A percentile compares a stretch with the other conserved stretches of the same genome.
phyloP scores from a whole-genome alignment of 1,140 invertebrate species.

The Drosophila seguyi region DNA sequence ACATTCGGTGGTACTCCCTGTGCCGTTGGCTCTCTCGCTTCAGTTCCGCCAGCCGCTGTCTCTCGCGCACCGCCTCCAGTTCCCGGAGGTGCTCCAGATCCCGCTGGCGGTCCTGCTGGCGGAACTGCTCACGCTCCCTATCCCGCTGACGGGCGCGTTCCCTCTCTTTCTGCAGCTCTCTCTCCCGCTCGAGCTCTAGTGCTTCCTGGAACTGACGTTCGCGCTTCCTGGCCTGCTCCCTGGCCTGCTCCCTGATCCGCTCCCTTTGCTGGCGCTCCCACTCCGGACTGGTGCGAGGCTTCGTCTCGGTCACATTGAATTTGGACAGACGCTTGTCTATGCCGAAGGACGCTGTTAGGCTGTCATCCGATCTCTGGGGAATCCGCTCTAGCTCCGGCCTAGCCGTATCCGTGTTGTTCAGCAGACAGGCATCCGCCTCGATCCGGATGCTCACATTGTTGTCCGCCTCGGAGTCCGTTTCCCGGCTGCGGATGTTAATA shows the following conservation, averaged over 20 bases:
- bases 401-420: slow-evolving; percentile 48
- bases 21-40: slow-evolving; percentile 26
- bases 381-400: background rate
- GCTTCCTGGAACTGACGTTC: slow-evolving; percentile 17
- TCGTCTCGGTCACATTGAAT: slow-evolving; percentile 36
- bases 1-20: slow-evolving; percentile 15
- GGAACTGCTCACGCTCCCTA: slow-evolving; percentile 23
- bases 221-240: slow-evolving; percentile 6
- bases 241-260: background rate
- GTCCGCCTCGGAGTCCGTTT: slow-evolving; percentile 24
- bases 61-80: slow-evolving; percentile 45
- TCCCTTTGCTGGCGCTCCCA: slow-evolving; percentile 5
- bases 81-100: slow-evolving; percentile 39
- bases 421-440: slow-evolving; percentile 46
- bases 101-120: slow-evolving; percentile 37
- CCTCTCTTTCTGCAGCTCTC: slow-evolving; percentile 25
- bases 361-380: background rate
- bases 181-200: slow-evolving; percentile 9
- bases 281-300: slow-evolving; percentile 13
- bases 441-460: slow-evolving; percentile 68
- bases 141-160: slow-evolving; percentile 30
- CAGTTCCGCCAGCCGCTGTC: slow-evolving; percentile 25
- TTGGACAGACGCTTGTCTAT: slow-evolving; percentile 73
- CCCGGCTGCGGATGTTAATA: slow-evolving; percentile 64
- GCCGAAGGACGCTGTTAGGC: slow-evolving; percentile 15